phyloP scores from a whole-genome alignment of 2,797 vertebrate genomes.

The Sebastes oblongus region DNA sequence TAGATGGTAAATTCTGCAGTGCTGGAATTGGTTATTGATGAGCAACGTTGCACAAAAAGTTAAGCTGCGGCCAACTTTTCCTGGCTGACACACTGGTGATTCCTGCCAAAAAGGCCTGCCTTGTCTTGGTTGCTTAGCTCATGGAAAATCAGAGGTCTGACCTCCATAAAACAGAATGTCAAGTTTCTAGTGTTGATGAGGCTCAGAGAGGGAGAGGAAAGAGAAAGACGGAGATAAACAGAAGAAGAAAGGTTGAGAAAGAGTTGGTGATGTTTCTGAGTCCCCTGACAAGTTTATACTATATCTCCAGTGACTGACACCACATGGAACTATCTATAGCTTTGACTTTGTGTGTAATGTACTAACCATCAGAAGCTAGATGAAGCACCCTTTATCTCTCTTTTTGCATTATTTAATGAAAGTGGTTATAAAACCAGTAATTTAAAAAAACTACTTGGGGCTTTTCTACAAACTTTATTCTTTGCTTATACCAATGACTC shows the following conservation, averaged over 20 bases:
- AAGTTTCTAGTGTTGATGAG: slow-evolving; percentile 15
- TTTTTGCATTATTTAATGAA: not conserved
- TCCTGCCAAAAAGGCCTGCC: slow-evolving; percentile 53
- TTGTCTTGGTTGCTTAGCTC: slow-evolving; percentile 55
- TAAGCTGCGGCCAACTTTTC: slow-evolving; percentile 46
- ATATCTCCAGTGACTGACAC: not conserved
- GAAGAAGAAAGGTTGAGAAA: not conserved
- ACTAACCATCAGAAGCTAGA: not conserved
- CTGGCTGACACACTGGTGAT: slow-evolving; percentile 35
- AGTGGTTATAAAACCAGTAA: not conserved
- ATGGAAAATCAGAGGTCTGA: slow-evolving; percentile 56
- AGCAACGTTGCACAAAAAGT: slow-evolving; percentile 53
- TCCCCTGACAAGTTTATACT: not conserved
- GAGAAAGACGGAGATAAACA: not conserved
- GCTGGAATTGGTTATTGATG: slow-evolving; percentile 62
- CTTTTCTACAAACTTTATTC: not conserved
- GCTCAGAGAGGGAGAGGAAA: not conserved
- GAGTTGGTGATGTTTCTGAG: not conserved
- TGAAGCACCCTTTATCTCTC: not conserved
- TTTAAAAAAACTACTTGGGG: not conserved
- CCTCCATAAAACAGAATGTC: slow-evolving; percentile 29
- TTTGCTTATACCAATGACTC: not conserved
- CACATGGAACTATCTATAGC: not conserved
- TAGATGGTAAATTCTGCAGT: slow-evolving; percentile 36
- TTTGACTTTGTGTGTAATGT: not conserved